Evolutionary conservation across 2,113 vertebrate species (phyloP), one percentile per base, ranked within the genome.

Genomic region (Tylochromis polylepis): DNA sequence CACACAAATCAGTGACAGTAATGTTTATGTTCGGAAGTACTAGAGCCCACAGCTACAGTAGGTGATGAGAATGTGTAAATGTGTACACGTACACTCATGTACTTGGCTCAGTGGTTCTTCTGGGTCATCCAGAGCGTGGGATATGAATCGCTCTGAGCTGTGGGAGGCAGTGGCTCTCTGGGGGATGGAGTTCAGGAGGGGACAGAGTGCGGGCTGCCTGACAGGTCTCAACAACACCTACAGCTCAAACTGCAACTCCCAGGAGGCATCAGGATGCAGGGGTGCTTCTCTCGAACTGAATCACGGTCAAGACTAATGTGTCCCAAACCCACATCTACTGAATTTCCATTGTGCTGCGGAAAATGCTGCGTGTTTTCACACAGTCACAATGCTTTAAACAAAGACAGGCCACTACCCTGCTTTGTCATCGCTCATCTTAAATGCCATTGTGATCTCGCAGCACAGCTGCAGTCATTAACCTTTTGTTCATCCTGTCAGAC

Each of bases 121-220:
- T 34, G 88, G 91, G 92, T 91, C 92, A 87, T 18, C 1, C 15
- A 5, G 88, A 86, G 91, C 86, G 85, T 92, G 89, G 87, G 89
- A 93, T 53, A 67, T 27, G 11, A 84, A 55, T 24, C 8, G 34
- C 72, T 60, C 38, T 3, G 62, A 59, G 85, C 56, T 22, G 81
- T 80, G 75, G 88, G 81, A 88, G 75, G 38, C 55, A 34, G 58
- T 9, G 11, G 53, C 22, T 15, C 34, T 82, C 67, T 55, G 46
- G 29, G 29, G 51, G 22, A 41, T 9, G 57, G 16, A 36, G 86
- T 22, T 77, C 38, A 49, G 6, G 3, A 77, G 11, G 46, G 72
- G 72, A 77, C 46, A 12, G 46, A 14, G 72, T 51, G 72, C 16
- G 4, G 16, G 16, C 72, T 14, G 72, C 46, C 72, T 77, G 72